Evolutionary conservation across 1,140 invertebrate genomes (phyloP), one percentile per base, ranked within the genome.

Genomic region (Tetragnatha versicolor): DNA sequence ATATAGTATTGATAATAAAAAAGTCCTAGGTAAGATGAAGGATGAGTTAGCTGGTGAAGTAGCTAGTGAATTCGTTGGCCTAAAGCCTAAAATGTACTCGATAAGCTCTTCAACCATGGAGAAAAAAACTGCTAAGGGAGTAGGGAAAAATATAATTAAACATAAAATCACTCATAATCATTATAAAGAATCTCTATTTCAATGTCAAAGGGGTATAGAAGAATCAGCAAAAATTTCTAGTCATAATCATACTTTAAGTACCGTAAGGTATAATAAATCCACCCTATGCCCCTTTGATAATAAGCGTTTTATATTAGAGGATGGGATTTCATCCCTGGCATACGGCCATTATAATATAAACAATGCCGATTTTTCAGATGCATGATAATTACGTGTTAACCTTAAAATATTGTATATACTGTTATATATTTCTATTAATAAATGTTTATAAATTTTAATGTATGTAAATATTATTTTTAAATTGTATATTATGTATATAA

Each of bases 21-120:
- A 89, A 80, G 84, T 86, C 6, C 27, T 87, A 6, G 87, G 88
- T 10, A 84, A 86, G 82, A 85, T 88, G 79, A 89, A 88, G 83
- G 86, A 88, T 84, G 87, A 89, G 82, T 81, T 82, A n/a, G 84
- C 83, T 73, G 85, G 85, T 7, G 69, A 75, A 69, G 80, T 84
- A 37, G 84, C 88, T 47, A 79, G 51, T 9, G 82, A 85, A 81
- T 88, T 85, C 84, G 65, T 86, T 63, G 85, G 85, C 3, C 69
- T 87, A 55, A 79, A 83, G 66, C 76, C 85, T n/a, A 88, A 88
- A 83, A 84, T 65, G 31, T 65, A 65, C 20, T 12, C 5, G 3
- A 29, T 17, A n/a, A 37, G 3, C 33, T 17, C 33, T 20, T 6
- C 33, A 35, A 35, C 27, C 20, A 20, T 17, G 17, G 6, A 17